Conservation (phyloP, 2,888 invertebrate genomes). For the Arge pagana region DNA sequence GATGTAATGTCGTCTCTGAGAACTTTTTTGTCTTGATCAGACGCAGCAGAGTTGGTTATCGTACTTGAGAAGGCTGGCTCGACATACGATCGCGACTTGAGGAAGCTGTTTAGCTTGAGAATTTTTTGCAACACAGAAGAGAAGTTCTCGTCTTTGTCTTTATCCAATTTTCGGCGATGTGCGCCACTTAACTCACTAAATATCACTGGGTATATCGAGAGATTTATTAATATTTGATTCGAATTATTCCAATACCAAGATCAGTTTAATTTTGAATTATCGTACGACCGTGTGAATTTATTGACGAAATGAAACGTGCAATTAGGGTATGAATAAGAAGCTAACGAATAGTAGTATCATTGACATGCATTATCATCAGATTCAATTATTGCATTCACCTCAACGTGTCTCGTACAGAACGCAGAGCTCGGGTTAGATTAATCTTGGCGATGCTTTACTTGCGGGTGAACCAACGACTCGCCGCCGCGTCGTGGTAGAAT, state of each 20-base stretch:
- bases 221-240: not conserved
- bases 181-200: not conserved
- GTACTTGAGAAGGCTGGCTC: constrained; percentile 1
- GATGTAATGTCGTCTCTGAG: constrained; percentile 1
- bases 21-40: not conserved
- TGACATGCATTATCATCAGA: not conserved
- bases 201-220: not conserved
- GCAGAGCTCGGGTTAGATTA: not conserved
- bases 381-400: not conserved
- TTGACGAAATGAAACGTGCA: not conserved
- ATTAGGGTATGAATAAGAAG: too few species aligned
- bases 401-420: not conserved
- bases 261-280: not conserved
- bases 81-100: constrained; percentile 1
- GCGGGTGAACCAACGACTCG: not conserved
- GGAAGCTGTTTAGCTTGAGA: not conserved
- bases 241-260: not conserved
- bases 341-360: not conserved
- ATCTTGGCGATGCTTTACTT: not conserved
- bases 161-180: not conserved
- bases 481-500: too few species aligned
- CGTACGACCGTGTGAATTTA: not conserved
- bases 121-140: constrained; percentile 3
- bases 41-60: not conserved
- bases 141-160: constrained; percentile 4